phyloP scores from a whole-genome alignment of 2,113 vertebrate species.

The Sarotherodon lohbergeri region DNA sequence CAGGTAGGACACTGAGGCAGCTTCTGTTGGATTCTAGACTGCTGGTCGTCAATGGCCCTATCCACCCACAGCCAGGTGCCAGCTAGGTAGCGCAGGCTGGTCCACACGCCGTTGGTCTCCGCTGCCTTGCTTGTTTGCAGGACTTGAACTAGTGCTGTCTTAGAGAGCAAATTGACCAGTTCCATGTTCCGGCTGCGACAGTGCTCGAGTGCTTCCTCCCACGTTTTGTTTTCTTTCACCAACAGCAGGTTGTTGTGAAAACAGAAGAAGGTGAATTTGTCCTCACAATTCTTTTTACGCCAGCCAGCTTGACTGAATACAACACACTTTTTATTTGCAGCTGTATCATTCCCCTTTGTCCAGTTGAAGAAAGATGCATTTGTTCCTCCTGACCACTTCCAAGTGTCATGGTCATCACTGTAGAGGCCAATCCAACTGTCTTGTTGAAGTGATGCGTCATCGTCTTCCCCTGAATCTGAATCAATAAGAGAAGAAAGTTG shows the following conservation, averaged over 20 bases:
- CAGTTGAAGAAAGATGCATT: background rate
- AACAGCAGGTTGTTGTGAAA: background rate
- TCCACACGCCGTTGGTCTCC: slow-evolving; percentile 11
- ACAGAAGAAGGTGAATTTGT: background rate
- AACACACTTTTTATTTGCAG: background rate
- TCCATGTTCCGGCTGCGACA: background rate
- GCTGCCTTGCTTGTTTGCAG: background rate
- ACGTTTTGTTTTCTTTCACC: slow-evolving; percentile 13
- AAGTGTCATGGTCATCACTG: background rate
- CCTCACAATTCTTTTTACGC: accelerated
- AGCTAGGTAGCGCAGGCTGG: slow-evolving; percentile 23
- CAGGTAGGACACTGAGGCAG: slow-evolving; percentile 12
- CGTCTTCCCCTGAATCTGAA: background rate
- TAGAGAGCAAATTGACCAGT: slow-evolving; percentile 1
- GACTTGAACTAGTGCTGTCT: accelerated
- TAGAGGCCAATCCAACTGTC: slow-evolving; percentile 38
- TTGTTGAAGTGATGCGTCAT: background rate
- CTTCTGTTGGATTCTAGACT: background rate
- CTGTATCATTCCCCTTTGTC: accelerated
- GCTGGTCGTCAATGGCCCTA: background rate
- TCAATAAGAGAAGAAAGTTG: background rate
- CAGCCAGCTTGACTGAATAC: accelerated
- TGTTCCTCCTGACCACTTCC: slow-evolving; percentile 12
- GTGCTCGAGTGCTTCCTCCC: slow-evolving; percentile 32
- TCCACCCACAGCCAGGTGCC: slow-evolving; percentile 39